Evolutionary conservation across 1,140 invertebrate genomes (phyloP), one percentile per base, ranked within the genome.

Genomic region (Adoxophyes honmai): DNA sequence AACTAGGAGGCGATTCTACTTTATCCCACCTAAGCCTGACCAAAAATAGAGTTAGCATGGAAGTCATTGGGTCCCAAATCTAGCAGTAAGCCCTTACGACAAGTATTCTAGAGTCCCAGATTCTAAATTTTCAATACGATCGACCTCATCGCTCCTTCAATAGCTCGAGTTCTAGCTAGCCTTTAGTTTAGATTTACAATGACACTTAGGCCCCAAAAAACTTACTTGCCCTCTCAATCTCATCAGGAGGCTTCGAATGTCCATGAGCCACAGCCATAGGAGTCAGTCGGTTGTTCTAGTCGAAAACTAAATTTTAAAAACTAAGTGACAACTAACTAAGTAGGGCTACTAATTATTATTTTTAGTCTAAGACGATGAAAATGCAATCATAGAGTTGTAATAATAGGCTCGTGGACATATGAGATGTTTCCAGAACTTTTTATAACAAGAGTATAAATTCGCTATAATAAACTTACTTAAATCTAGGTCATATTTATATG

Each of bases 21-120:
- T 48, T 7, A 48, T 48, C 42, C 42, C 42, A 48, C 42, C 42
- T 48, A 21, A 48, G 18, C 11, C 1, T 48, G 42, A 48, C 42
- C 42, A 48, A 48, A 48, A 48, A 28, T 48, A 48, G 18, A 33
- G 13, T 11, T 33, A 28, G 21, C 42, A 10, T 18, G 21, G 4
- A 2, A 42, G 5, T 44, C 21, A 11, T 6, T 18, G 21, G 21
- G 42, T 11, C 42, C 42, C 18, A 18, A 44, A 48, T 10, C n/a
- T 28, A 28, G 21, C 2, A 28, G 21, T 28, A 28, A 28, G 21
- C 21, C 6, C 21, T 28, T 28, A 28, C 42, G 42, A 48, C 9
- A 11, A 21, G 1, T 15, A 39, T 42, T 28, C 18, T 48, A 48
- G 42, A 16, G 42, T 21, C 16, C 42, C 21, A 48, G 15, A 18